Conservation (phyloP, 2,113 vertebrate species). For the Pterophyllum scalare region DNA sequence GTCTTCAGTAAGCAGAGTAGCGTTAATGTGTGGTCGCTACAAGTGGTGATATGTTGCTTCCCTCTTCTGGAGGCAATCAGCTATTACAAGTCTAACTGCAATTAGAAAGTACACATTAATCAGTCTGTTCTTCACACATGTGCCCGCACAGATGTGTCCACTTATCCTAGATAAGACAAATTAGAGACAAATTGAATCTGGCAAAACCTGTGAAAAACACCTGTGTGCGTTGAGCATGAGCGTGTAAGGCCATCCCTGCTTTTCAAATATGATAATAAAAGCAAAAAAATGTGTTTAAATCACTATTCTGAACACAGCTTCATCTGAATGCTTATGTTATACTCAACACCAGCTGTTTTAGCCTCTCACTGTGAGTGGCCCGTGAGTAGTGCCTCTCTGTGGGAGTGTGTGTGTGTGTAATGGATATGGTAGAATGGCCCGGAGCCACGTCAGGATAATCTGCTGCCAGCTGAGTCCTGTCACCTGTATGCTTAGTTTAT, state of each 20-base stretch:
- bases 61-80: slow-evolving; percentile 58
- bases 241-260: not conserved
- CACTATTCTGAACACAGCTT: not conserved
- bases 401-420: not conserved
- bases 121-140: not conserved
- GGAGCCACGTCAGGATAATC: not conserved
- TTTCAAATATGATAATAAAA: not conserved
- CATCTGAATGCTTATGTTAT: not conserved
- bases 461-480: not conserved
- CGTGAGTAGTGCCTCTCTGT: not conserved
- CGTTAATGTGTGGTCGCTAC: not conserved
- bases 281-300: accelerated
- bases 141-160: not conserved
- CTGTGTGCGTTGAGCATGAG: not conserved
- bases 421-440: not conserved
- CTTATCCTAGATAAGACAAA: not conserved
- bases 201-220: not conserved
- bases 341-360: not conserved
- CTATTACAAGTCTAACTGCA: slow-evolving; percentile 42
- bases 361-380: not conserved
- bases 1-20: not conserved
- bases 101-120: not conserved
- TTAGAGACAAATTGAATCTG: not conserved
- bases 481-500: not conserved
- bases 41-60: slow-evolving; percentile 34